Base-by-base conservation (phyloP, 92 coral and sea anemone species). In the Diadumene lineata region DNA sequence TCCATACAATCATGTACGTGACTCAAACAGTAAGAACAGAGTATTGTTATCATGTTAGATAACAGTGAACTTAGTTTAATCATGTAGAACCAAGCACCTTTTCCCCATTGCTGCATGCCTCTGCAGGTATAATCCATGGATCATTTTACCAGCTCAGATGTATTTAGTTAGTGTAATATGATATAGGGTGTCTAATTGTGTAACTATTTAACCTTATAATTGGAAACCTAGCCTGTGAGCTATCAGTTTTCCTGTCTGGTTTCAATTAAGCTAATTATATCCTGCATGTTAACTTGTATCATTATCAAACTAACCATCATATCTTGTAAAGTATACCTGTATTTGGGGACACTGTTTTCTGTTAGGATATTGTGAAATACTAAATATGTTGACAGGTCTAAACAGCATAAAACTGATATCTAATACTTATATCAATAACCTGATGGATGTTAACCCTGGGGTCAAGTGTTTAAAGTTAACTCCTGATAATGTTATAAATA, bases 381-480 rank as follows among this genome's bases (percentile, higher is more conserved):
- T n/a, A n/a, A n/a, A n/a, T n/a, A n/a, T n/a, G n/a, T n/a, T n/a
- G n/a, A n/a, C n/a, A n/a, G n/a, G n/a, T 38, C 48, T 38, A 13
- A 38, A 38, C 7, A 4, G 13, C 6, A 4, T 38, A 30, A 46
- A 70, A 74, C n/a, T 74, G 46, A 38, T 34, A 33, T 33, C 30
- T 34, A 62, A 43, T 33, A 74, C 79, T 26, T 60, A 34, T 60
- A 34, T 25, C 56, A 61, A 73, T 73, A 56, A 43, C 66, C 44
- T 74, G 79, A 63, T 74, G 62, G 70, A 43, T 50, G 66, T 74
- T 74, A 74, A 74, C 79, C 79, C 60, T 46, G 34, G 82, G n/a
- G 82, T 78, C 82, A 78, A 78, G 82, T 55, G 56, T 68, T 43
- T 25, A 24, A 43, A 74, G 64, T 74, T 74, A 56, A 74, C 60